Evolutionary conservation across 2,113 vertebrate genomes (phyloP), one percentile per base, ranked within the genome.

Genomic region (Pogonocichla stellata): DNA sequence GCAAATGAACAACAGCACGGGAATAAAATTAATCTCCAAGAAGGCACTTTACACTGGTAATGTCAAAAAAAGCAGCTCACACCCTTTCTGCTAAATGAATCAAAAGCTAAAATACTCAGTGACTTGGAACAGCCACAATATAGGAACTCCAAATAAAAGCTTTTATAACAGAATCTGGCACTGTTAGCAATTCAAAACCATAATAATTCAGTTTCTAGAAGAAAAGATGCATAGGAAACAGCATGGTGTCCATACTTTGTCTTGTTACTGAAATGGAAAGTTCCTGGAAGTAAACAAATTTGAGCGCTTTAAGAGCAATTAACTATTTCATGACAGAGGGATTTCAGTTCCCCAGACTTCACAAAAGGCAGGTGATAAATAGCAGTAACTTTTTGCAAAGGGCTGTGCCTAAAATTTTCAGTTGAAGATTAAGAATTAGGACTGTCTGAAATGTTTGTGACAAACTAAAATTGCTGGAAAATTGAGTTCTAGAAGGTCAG

Each of bases 261-360:
- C 69, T 67, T 86, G 20, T 36, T 86, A 94, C 10, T 79, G 47
- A 94, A 86, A 53, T 65, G 50, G 75, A 90, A 92, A 95, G 96
- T 72, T 88, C 51, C 33, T 82, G 36, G n/a, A 92, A 93, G 24
- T 61, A 33, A 77, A 90, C 28, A 47, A 74, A 84, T 54, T 17
- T 61, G 40, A 66, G 43, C 90, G 22, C 13, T 80, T 90, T 88
- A 65, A 50, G 43, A 71, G 25, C 24, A 47, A 78, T 72, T 65
- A 91, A 45, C 56, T 88, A 14, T 71, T 80, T 75, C 56, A 43
- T 80, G 66, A 66, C 79, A 82, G 50, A 58, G 23, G 22, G n/a
- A 92, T 62, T 91, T 94, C 58, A 77, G 61, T 53, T 19, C 38
- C 45, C 14, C 17, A 57, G 57, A 36, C 0, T 67, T 38, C 57